phyloP scores from a whole-genome alignment of 2,797 vertebrate genomes.

The Hybognathus amarus region DNA sequence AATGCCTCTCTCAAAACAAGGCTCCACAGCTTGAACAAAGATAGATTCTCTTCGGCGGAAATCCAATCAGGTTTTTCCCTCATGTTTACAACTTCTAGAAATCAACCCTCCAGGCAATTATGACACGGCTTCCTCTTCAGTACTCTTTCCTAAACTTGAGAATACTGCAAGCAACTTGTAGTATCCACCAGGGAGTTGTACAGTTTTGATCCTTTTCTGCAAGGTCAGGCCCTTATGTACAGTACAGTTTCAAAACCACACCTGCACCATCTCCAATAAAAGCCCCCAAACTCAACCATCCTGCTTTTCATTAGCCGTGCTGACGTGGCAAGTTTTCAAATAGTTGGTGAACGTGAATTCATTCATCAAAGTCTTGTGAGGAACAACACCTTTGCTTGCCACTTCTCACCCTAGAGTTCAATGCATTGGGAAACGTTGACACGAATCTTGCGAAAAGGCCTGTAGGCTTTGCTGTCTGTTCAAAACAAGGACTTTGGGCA shows the following conservation, averaged over 20 bases:
- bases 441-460: background rate
- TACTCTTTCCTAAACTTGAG: background rate
- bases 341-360: constrained; percentile 2
- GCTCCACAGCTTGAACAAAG: constrained; percentile 20
- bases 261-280: background rate
- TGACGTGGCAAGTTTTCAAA: background rate
- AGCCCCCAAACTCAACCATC: constrained; percentile 2
- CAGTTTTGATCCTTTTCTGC: background rate
- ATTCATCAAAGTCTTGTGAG: background rate
- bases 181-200: background rate
- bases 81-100: constrained; percentile 10
- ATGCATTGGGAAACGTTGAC: background rate
- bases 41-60: constrained; percentile 15
- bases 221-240: background rate
- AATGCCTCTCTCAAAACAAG: background rate
- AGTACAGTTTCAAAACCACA: constrained; percentile 13
- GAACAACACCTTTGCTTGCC: background rate
- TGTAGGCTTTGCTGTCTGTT: constrained; percentile 13
- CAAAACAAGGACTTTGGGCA: constrained; percentile 2
- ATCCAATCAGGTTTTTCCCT: constrained; percentile 8
- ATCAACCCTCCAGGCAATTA: constrained; percentile 16
- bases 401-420: background rate
- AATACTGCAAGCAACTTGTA: background rate
- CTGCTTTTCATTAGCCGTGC: constrained; percentile 2
- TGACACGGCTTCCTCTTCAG: background rate